Base-by-base conservation (phyloP, 2,888 invertebrate species). In the Erebia epiphron region DNA sequence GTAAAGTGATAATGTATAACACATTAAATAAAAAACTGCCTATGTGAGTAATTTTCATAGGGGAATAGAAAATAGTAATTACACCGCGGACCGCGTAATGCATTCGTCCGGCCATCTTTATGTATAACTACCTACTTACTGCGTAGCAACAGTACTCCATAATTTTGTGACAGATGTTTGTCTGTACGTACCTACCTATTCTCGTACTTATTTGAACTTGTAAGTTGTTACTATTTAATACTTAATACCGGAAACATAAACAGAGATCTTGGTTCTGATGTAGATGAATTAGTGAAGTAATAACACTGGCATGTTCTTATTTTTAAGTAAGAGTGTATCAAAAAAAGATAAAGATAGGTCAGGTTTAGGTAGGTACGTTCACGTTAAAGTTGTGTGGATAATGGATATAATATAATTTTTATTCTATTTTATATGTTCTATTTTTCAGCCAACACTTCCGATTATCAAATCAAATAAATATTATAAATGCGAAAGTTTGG, bases 101-200 rank as follows among this genome's bases (percentile, higher is more conserved):
- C 80, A 79, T 76, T 80, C 78, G 72, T 75, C 77, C 73, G 74
- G 75, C 79, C 82, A 79, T 80, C 83, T 81, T 79, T 80, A 83
- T 82, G 43, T 68, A 68, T 72, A 43, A 11, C 2, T 43, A 43
- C 1, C 41, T 68, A 72, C 68, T 46, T 46, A 69, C 63, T 73
- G 68, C 68, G 70, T 58, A 70, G 65, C 63, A 69, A 70, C 72
- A 10, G 46, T 60, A 58, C 35, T 35, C 35, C 35, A 26, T 68
- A 73, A 74, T 21, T 57, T 70, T 21, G 65, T 73, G 73, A 73
- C 70, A 70, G 70, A 68, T 66, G 68, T 69, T 60, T 68, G 64
- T 67, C 46, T 57, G 67, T 67, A 46, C 43, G 11, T n/a, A n/a
- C n/a, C n/a, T n/a, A n/a, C n/a, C n/a, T 43, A 56, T 50, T 58